Base-by-base conservation (phyloP, 23 tunicate species). In the Clavelina lepadiformis region DNA sequence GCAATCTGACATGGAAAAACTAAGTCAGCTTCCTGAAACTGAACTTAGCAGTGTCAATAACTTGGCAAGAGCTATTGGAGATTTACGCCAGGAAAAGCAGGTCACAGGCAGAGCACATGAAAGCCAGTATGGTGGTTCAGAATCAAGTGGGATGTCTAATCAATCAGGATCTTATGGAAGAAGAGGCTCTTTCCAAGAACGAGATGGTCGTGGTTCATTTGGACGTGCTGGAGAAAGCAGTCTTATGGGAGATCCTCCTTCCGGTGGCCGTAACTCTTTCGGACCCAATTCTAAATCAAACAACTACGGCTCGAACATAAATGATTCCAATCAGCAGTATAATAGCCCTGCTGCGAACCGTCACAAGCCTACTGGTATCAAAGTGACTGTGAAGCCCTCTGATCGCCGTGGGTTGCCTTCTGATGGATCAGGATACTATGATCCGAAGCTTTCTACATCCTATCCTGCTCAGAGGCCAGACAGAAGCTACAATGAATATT, bases 11-110 rank as follows among this genome's bases (percentile, higher is more conserved):
- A 66, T 82, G 63, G 69, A 82, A 35, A 74, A 67, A 56, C 44
- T 82, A n/a, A 82, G 91, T 36, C 71, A 67, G n/a, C 51, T 82
- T 22, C 91, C 91, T 0, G 91, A 82, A 31, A 51, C 68, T 13
- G 80, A 82, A 22, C 28, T 82, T 3, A 56, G 74, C 3, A n/a
- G n/a, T n/a, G 69, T 58, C 2, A 51, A 37, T 38, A 82, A 82
- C 32, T 60, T 82, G 22, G 91, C 91, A 4, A 41, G 71, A 35
- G 71, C 58, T 1, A 82, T 82, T 25, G 73, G 80, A 3, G 36
- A 67, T 30, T 46, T 82, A 33, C 58, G 38, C 19, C 70, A 47
- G 3, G 56, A 13, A 66, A 66, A 66, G 24, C 8, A 46, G 2
- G 35, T 22, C 4, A 3, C 5, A 46, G 72, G 72, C 8, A 27